Conservation (phyloP, 2,797 vertebrate genomes). For the Melanotaenia pygmaea region DNA sequence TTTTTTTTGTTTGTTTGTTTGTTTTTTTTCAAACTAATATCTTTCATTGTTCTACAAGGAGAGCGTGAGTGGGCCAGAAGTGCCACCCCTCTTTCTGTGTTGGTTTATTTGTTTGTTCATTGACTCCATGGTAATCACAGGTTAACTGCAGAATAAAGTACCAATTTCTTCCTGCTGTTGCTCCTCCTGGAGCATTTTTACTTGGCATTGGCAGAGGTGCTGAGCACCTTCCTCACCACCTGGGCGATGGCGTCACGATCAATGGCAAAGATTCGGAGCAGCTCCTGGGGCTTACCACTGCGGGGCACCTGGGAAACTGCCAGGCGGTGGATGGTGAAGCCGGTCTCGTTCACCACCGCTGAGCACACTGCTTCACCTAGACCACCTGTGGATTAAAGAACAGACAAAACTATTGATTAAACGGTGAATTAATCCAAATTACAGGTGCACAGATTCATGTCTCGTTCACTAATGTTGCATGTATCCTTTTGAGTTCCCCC, state of each 20-base stretch:
- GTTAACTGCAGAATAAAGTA: constrained; percentile 42
- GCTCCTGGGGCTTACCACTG: constrained; percentile 81
- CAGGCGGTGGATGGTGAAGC: constrained; percentile 81
- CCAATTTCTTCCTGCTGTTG: background rate
- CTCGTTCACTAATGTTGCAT: background rate
- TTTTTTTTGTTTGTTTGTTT: background rate
- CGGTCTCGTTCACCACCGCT: constrained; percentile 80
- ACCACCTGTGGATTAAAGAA: constrained; percentile 77
- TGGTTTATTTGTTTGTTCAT: constrained; percentile 43
- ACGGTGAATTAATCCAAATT: background rate
- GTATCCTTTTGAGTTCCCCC: background rate
- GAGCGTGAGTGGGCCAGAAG: constrained; percentile 29
- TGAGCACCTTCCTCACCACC: constrained; percentile 79
- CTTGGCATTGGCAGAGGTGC: constrained; percentile 75
- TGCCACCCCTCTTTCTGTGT: constrained; percentile 35
- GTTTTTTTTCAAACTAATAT: constrained; percentile 11
- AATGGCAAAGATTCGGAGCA: constrained; percentile 84
- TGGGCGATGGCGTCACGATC: constrained; percentile 81
- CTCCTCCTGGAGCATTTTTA: constrained; percentile 30
- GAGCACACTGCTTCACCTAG: constrained; percentile 87
- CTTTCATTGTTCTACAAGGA: constrained; percentile 33
- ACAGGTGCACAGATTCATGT: background rate
- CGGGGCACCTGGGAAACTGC: constrained; percentile 82
- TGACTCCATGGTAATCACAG: constrained; percentile 44
- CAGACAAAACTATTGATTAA: constrained; percentile 4